Conservation (phyloP, 2,888 invertebrate species). For the Melikaiella ostensackeni region DNA sequence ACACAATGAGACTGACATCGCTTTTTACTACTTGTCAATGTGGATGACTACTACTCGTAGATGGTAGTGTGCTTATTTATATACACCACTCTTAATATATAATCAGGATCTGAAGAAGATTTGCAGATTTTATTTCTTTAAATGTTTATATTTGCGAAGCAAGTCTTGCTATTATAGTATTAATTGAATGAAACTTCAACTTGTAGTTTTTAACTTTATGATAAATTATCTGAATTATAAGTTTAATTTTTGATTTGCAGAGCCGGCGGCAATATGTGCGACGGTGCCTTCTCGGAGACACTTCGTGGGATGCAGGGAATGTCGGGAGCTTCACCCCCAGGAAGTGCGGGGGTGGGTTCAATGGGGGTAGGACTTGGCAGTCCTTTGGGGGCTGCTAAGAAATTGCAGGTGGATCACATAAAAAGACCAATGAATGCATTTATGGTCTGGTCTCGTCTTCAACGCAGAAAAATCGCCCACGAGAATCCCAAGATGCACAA, state of each 20-base stretch:
- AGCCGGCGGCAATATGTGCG: slow-evolving; percentile 88
- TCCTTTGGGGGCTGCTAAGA: slow-evolving; percentile 79
- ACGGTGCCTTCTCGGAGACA: slow-evolving; percentile 82
- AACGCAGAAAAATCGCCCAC: slow-evolving; percentile 96
- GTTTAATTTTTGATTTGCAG: slow-evolving; percentile 75
- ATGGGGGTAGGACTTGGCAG: slow-evolving; percentile 78
- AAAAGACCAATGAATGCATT: slow-evolving; percentile 99
- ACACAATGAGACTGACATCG: slow-evolving; percentile 58
- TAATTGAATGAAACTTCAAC: neutral
- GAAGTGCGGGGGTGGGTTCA: slow-evolving; percentile 79
- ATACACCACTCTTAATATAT: neutral
- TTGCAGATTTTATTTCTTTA: neutral
- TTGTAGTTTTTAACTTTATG: slow-evolving; percentile 28
- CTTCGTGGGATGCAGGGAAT: slow-evolving; percentile 82
- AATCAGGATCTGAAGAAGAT: slow-evolving; percentile 16
- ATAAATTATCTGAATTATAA: neutral
- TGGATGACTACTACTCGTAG: slow-evolving; percentile 49
- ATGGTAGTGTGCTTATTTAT: slow-evolving; percentile 31
- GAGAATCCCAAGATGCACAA: slow-evolving; percentile 99
- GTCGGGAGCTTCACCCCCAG: slow-evolving; percentile 78
- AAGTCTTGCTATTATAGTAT: neutral
- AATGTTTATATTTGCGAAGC: neutral
- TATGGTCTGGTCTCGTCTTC: slow-evolving; percentile 98
- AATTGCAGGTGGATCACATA: slow-evolving; percentile 90
- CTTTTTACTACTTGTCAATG: slow-evolving; percentile 57